A percentile compares a stretch with the other conserved stretches of the same genome.
Conservation (phyloP, 2,113 vertebrate species). For the Myrmecophaga tridactyla region DNA sequence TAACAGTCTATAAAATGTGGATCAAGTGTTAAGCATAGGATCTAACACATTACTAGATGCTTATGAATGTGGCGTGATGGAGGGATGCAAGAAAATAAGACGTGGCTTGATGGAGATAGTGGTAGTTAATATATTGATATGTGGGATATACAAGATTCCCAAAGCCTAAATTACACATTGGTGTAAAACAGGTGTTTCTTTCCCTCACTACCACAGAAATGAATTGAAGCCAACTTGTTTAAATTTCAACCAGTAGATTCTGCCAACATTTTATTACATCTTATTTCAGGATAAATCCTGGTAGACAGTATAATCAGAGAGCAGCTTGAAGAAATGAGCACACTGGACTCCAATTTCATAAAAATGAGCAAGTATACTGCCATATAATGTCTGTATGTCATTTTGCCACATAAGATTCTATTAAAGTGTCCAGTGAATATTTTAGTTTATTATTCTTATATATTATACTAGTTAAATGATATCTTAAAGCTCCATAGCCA, state of each 20-base stretch:
- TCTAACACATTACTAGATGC: neutral
- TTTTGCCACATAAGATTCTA: neutral
- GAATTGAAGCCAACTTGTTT: neutral
- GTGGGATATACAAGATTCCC: neutral
- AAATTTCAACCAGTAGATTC: neutral
- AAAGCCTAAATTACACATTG: neutral
- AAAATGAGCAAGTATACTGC: neutral
- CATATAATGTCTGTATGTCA: neutral
- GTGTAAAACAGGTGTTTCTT: neutral
- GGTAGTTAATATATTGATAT: neutral
- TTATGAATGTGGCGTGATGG: neutral
- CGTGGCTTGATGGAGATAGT: neutral
- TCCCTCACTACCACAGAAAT: neutral
- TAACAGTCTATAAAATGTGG: neutral
- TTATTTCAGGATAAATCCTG: neutral
- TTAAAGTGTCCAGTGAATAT: neutral
- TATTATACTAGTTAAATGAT: neutral
- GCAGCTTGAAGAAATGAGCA: neutral
- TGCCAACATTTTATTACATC: neutral
- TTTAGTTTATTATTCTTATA: neutral
- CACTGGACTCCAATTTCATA: neutral
- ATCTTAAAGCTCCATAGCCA: neutral
- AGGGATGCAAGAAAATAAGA: neutral
- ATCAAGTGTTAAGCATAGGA: neutral
- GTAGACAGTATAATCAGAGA: neutral